Evolutionary conservation across 2,888 invertebrate species (phyloP).

Genomic region (Leucania comma): DNA sequence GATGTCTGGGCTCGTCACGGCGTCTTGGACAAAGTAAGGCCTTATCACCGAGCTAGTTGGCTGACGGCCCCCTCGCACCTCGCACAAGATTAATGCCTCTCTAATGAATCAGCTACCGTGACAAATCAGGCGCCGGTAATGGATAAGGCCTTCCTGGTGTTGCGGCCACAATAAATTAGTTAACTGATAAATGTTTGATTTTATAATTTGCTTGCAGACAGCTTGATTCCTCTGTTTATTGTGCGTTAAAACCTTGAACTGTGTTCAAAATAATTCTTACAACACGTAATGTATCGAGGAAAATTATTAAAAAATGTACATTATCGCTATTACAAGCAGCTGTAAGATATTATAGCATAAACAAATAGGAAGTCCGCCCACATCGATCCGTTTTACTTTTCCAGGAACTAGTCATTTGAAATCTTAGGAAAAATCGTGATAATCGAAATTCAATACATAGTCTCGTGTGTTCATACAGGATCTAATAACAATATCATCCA

Average conservation of each 20-base stretch:
- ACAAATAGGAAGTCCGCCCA: background rate
- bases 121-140: conserved; percentile 86
- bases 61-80: conserved; percentile 71
- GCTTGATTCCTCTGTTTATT: conserved; percentile 25
- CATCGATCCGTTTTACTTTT: background rate
- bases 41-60: conserved; percentile 82
- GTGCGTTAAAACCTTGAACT: background rate
- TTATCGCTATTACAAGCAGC: background rate
- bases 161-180: conserved; percentile 81
- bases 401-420: background rate
- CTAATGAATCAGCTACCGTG: conserved; percentile 88
- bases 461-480: conserved; percentile 9
- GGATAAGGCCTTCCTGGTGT: conserved; percentile 84
- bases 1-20: conserved; percentile 81
- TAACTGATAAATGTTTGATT: conserved; percentile 75
- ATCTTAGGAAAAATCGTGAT: background rate
- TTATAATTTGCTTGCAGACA: conserved; percentile 56
- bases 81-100: conserved; percentile 83
- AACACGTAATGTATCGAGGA: background rate
- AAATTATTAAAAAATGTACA: background rate
- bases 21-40: conserved; percentile 84
- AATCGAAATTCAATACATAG: conserved; percentile 16
- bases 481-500: conserved; percentile 35
- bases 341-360: background rate
- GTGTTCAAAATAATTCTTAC: background rate